Conservation (phyloP, 2,113 vertebrate species). For the Sebastes schlegelii region DNA sequence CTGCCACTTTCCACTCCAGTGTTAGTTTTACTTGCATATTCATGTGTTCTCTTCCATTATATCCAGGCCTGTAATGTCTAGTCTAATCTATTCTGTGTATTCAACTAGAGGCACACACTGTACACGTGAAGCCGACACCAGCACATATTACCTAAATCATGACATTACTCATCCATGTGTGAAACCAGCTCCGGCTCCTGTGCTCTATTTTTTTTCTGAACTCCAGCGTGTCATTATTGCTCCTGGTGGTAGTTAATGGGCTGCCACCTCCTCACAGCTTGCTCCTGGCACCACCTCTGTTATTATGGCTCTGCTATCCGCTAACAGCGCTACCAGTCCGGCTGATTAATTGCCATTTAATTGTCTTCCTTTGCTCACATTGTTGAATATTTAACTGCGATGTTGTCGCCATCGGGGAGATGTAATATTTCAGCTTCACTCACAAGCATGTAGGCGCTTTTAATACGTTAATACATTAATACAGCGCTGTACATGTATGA, state of each 20-base stretch:
- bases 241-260: constrained; percentile 56
- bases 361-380: constrained; percentile 27
- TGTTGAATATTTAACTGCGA: constrained; percentile 31
- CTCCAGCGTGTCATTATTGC: constrained; percentile 47
- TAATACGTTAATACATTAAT: neutral
- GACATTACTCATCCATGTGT: constrained; percentile 25
- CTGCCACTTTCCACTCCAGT: neutral
- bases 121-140: neutral
- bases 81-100: neutral
- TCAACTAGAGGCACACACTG: neutral
- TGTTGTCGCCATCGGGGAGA: neutral
- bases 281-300: constrained; percentile 52
- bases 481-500: neutral
- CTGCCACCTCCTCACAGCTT: constrained; percentile 60
- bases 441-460: neutral
- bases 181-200: constrained; percentile 3
- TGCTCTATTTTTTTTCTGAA: neutral
- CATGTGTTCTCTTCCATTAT: too few relatives aligned
- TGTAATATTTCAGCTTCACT: constrained; percentile 35
- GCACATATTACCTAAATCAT: neutral
- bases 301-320: constrained; percentile 26
- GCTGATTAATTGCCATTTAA: constrained; percentile 49
- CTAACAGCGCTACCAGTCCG: neutral
- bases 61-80: neutral
- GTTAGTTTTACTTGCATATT: neutral